Evolutionary conservation across 2,888 invertebrate genomes (phyloP).

Genomic region (Hypolimnas misippus): DNA sequence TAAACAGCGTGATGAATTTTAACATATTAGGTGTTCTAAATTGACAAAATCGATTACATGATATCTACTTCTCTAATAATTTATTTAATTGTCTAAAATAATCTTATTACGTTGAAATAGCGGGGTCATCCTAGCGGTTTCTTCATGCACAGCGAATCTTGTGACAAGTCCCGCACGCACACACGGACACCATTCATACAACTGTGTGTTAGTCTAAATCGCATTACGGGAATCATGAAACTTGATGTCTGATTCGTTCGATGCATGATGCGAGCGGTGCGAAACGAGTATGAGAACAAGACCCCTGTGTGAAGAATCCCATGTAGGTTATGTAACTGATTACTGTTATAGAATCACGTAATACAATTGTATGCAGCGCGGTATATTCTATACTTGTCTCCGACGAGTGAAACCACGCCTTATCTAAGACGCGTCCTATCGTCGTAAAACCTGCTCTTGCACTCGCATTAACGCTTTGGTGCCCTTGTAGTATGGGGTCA

Average conservation of each 20-base stretch:
- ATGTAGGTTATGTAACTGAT: constrained; percentile 71
- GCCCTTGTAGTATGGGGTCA: constrained; percentile 53
- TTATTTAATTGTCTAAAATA: background rate
- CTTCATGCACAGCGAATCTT: constrained; percentile 40
- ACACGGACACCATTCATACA: constrained; percentile 54
- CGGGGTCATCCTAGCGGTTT: constrained; percentile 46
- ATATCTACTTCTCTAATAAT: too few species aligned
- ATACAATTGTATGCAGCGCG: constrained; percentile 62
- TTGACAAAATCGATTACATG: too few species aligned
- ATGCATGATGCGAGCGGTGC: constrained; percentile 49
- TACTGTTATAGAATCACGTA: constrained; percentile 74
- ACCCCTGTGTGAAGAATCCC: constrained; percentile 68
- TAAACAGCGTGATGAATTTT: too few species aligned
- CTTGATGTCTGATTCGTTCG: constrained; percentile 58
- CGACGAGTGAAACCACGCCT: constrained; percentile 32
- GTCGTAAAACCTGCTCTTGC: constrained; percentile 64
- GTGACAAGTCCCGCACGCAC: constrained; percentile 39
- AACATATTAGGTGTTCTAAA: too few species aligned
- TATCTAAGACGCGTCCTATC: constrained; percentile 57
- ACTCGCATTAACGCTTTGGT: constrained; percentile 50
- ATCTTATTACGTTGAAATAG: constrained; percentile 16
- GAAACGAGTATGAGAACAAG: constrained; percentile 64
- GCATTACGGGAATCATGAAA: constrained; percentile 66
- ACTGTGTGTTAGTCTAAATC: constrained; percentile 59
- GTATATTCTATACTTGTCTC: constrained; percentile 20